Conservation (phyloP, 30 jellyfish, hydroid and myxozoan species). For the Hydractinia symbiolongicarpus region DNA sequence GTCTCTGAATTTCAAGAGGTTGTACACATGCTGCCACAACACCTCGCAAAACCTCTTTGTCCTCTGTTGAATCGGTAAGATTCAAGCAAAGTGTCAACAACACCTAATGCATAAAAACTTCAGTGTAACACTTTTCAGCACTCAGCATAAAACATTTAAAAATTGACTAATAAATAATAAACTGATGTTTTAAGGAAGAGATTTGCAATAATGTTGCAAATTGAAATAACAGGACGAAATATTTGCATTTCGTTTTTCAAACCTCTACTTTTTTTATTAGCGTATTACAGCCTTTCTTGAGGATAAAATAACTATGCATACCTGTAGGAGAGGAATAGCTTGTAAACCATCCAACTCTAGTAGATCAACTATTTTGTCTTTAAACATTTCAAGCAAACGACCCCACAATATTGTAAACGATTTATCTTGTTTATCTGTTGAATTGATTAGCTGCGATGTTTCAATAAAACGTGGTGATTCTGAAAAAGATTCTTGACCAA, state of each 20-base stretch:
- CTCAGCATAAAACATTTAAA: no score
- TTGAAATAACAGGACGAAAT: no score
- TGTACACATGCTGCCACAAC: constrained; percentile 67
- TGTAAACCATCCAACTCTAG: constrained; percentile 60
- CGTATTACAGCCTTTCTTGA: no score
- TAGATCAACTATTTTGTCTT: constrained; percentile 60
- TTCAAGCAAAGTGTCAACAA: constrained; percentile 84
- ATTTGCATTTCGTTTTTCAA: no score
- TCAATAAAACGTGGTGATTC: constrained; percentile 30
- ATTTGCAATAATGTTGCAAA: no score
- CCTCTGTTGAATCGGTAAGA: constrained; percentile 64
- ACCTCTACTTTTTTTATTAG: no score
- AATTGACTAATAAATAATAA: no score
- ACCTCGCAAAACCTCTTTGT: constrained; percentile 42
- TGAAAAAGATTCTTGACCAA: constrained; percentile 21
- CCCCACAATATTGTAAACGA: constrained; percentile 65
- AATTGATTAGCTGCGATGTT: constrained; percentile 3
- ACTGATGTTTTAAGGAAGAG: no score
- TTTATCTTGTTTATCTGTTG: constrained; percentile 12
- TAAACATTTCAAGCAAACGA: constrained; percentile 42
- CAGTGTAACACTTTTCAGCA: neutral
- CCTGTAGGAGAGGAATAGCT: constrained; percentile 90
- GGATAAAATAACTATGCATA: neutral
- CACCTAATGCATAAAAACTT: constrained; percentile 39
- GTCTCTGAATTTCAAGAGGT: constrained; percentile 40